Evolutionary conservation across 2,888 invertebrate species (phyloP), one percentile per base, ranked within the genome.

Genomic region (Polia nebulosa): DNA sequence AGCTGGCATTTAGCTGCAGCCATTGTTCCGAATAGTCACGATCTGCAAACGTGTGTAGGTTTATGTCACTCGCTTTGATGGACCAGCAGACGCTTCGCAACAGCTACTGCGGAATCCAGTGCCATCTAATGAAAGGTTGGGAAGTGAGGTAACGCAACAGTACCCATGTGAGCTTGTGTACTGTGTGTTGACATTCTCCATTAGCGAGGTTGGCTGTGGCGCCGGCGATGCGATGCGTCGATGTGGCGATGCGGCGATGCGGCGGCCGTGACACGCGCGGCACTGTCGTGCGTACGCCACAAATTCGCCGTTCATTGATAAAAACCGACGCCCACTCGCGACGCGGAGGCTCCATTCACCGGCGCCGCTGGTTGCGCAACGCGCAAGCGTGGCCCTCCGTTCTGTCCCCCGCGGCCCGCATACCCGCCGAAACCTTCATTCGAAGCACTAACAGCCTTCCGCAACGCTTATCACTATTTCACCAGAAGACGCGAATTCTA

Each of bases 261-360:
- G 80, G 82, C 85, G 94, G 90, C 95, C 95, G 89, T 95, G 95
- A 95, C 95, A 93, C 90, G 72, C 77, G 82, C 84, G 65, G 11
- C 55, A 49, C 45, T 29, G 81, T 77, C 89, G 92, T 91, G 93
- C 93, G 94, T 95, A 94, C 93, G 91, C 90, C 92, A 91, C 92
- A 87, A 93, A 92, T 94, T 94, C 88, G 93, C 93, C 89, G 94
- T 94, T 93, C 95, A 95, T 95, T 95, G 94, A 95, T 95, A 94
- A 95, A 95, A 94, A 94, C 91, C 85, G 82, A 90, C 93, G 89
- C 95, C 94, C 93, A 94, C 95, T 85, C 91, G 82, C 79, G 85
- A 78, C 82, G 81, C 84, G 83, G 89, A 89, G 90, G 85, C 87
- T 93, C 94, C 95, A 94, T 94, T 94, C 94, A 94, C 94, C 90